These are phyloP conservation scores for Myotis lucifugus DNA, from an alignment of 2,113 vertebrate species.

Conservation along the genomic window DNA sequence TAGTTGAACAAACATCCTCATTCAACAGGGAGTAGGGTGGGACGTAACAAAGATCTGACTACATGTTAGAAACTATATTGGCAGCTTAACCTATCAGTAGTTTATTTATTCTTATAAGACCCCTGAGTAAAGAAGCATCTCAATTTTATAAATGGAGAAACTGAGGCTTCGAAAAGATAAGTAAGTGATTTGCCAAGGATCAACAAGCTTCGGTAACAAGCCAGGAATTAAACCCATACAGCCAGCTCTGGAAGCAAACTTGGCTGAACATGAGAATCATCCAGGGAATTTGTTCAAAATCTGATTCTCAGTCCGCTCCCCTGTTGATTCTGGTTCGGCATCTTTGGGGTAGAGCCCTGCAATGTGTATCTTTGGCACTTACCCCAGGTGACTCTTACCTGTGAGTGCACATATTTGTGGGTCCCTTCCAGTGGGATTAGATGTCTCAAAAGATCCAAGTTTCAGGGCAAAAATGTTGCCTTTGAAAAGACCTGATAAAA, in stretches of 20 bases:
- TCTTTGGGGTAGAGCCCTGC: background rate
- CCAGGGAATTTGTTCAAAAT: background rate
- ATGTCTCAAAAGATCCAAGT: background rate
- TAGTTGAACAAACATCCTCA: background rate
- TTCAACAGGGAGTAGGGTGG: background rate
- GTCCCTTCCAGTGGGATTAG: background rate
- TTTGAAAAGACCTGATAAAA: conserved; percentile 18
- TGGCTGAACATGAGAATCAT: background rate
- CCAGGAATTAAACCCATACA: background rate
- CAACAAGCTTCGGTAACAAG: background rate
- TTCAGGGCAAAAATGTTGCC: background rate
- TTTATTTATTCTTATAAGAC: background rate
- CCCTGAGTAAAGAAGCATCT: background rate
- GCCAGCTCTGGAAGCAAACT: background rate
- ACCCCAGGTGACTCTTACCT: background rate
- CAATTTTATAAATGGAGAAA: background rate
- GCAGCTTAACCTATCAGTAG: background rate
- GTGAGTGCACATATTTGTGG: background rate
- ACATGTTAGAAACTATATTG: background rate
- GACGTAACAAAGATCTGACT: background rate
- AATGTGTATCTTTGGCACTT: background rate
- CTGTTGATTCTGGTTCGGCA: background rate
- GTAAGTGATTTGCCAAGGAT: background rate
- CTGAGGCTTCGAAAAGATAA: background rate
- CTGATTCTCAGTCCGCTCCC: background rate